These are phyloP conservation scores for Drosophila kohkoa DNA, from an alignment of 1,140 invertebrate species.

Conservation along the genomic window DNA sequence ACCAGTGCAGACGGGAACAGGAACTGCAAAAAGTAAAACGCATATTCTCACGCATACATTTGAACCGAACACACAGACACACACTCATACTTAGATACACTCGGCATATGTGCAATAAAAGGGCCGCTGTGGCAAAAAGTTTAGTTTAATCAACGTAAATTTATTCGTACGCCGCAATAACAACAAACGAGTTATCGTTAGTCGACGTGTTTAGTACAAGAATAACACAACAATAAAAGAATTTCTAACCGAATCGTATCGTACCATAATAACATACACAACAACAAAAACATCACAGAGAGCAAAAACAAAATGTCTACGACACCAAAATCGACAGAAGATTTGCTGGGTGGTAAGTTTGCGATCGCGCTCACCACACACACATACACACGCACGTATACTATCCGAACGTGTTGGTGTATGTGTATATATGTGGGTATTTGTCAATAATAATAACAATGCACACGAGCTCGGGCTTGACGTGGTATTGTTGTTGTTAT, in stretches of 20 bases:
- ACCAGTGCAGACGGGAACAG: constrained; percentile 59
- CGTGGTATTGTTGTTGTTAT: constrained; percentile 34
- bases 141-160: constrained; percentile 66
- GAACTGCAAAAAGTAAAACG: constrained; percentile 76
- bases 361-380: constrained; percentile 23
- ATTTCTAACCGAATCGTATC: constrained; percentile 36
- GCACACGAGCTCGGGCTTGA: constrained; percentile 31
- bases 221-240: constrained; percentile 39
- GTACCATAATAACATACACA: constrained; percentile 39
- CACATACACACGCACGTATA: neutral
- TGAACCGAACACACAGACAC: constrained; percentile 41
- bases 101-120: constrained; percentile 57
- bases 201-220: constrained; percentile 65
- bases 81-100: constrained; percentile 30
- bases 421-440: constrained; percentile 34
- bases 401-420: constrained; percentile 1
- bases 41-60: constrained; percentile 73
- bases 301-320: constrained; percentile 77
- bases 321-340: constrained; percentile 79
- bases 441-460: constrained; percentile 56
- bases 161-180: constrained; percentile 55
- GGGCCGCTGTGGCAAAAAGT: constrained; percentile 61
- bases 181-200: constrained; percentile 68
- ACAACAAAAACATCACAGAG: constrained; percentile 26
- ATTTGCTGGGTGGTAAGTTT: constrained; percentile 81